phyloP scores from a whole-genome alignment of 2,113 vertebrate genomes.

The Antidorcas marsupialis region DNA sequence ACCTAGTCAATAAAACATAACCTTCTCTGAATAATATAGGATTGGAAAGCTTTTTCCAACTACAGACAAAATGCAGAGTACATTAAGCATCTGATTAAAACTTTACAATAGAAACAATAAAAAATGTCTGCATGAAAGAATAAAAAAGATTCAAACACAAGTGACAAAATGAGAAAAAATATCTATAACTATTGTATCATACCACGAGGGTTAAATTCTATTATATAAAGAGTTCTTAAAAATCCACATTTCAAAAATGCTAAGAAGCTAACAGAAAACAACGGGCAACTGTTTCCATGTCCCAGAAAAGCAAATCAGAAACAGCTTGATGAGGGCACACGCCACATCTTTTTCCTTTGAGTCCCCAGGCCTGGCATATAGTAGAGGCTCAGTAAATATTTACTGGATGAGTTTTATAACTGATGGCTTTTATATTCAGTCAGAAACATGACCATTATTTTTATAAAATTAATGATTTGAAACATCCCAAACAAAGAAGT shows the following conservation, averaged over 20 bases:
- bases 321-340: neutral
- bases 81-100: neutral
- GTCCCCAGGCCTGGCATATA: constrained; percentile 50
- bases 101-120: neutral
- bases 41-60: neutral
- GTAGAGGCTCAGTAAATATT: constrained; percentile 38
- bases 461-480: constrained; percentile 35
- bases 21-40: neutral
- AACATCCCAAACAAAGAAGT: neutral
- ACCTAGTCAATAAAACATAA: neutral
- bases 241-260: neutral
- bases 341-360: neutral
- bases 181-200: neutral
- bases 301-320: neutral
- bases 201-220: neutral
- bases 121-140: neutral
- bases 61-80: neutral
- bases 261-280: constrained; percentile 5
- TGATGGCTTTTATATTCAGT: neutral
- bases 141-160: neutral
- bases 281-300: neutral
- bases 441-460: constrained; percentile 51
- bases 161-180: neutral
- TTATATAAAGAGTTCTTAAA: neutral
- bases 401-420: constrained; percentile 1